Evolutionary conservation across 2,797 vertebrate species (phyloP).

Genomic region (Pteronotus mesoamericanus): DNA sequence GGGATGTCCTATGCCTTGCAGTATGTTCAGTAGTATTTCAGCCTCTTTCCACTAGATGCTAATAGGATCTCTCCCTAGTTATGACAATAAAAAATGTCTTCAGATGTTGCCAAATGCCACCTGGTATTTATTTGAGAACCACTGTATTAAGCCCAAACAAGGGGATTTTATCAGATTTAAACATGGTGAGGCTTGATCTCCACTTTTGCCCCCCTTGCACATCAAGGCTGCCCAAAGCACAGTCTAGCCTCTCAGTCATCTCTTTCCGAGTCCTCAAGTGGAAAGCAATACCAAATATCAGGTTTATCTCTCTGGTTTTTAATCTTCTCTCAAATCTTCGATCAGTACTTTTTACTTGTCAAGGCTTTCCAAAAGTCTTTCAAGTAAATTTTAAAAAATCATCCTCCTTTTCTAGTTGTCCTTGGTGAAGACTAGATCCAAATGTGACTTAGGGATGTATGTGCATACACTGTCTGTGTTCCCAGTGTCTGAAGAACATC

Average conservation of each 20-base stretch:
- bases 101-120: neutral
- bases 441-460: neutral
- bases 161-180: neutral
- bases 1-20: neutral
- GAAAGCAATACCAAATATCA: neutral
- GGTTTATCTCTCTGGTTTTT: neutral
- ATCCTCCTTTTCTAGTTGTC: neutral
- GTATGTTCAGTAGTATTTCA: neutral
- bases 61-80: neutral
- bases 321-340: neutral
- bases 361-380: neutral
- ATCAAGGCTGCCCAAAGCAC: neutral
- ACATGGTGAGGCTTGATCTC: neutral
- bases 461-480: neutral
- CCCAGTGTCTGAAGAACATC: neutral
- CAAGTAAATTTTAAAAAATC: neutral
- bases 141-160: neutral
- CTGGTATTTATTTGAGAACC: neutral
- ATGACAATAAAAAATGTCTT: neutral
- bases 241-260: neutral
- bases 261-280: neutral
- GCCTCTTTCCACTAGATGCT: neutral
- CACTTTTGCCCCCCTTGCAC: neutral
- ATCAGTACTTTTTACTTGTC: neutral
- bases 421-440: neutral